Evolutionary conservation across 2,888 invertebrate genomes (phyloP).

Genomic region (Eupithecia exiguata): DNA sequence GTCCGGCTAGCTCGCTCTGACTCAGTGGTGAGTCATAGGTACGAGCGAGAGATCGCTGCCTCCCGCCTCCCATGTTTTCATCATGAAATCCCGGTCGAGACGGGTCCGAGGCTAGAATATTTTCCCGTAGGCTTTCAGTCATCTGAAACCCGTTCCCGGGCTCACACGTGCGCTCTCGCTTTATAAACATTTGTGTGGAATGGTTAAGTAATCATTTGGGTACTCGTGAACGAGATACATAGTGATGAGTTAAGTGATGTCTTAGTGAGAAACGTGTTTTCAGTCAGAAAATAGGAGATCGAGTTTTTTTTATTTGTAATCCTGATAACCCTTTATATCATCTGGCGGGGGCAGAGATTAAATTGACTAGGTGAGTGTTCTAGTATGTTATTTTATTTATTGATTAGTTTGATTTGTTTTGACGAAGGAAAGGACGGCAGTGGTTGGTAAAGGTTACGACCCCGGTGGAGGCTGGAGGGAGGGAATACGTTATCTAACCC

Average conservation of each 20-base stretch:
- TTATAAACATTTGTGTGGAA: slow-evolving; percentile 63
- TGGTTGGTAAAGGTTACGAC: slow-evolving; percentile 72
- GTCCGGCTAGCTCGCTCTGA: slow-evolving; percentile 61
- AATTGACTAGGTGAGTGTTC: slow-evolving; percentile 58
- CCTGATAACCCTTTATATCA: slow-evolving; percentile 30
- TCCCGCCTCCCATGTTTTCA: slow-evolving; percentile 59
- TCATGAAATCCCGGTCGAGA: slow-evolving; percentile 70
- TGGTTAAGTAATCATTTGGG: slow-evolving; percentile 72
- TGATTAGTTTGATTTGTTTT: slow-evolving; percentile 68
- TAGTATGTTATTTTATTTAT: slow-evolving; percentile 49
- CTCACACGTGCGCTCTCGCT: slow-evolving; percentile 47
- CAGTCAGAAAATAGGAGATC: slow-evolving; percentile 34
- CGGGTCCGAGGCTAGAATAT: slow-evolving; percentile 63
- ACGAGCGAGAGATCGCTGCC: slow-evolving; percentile 62
- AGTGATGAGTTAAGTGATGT: slow-evolving; percentile 48
- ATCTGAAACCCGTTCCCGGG: slow-evolving; percentile 62
- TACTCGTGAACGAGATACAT: slow-evolving; percentile 44
- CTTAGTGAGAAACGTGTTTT: slow-evolving; percentile 39
- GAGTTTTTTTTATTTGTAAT: slow-evolving; percentile 24
- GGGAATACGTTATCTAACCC: slow-evolving; percentile 67
- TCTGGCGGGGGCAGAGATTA: slow-evolving; percentile 44
- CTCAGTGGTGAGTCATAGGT: slow-evolving; percentile 60
- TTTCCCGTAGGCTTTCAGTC: slow-evolving; percentile 80
- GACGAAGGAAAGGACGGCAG: slow-evolving; percentile 56
- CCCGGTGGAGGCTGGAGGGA: slow-evolving; percentile 59